Conservation (phyloP, 2,113 vertebrate genomes). For the Meriones unguiculatus region DNA sequence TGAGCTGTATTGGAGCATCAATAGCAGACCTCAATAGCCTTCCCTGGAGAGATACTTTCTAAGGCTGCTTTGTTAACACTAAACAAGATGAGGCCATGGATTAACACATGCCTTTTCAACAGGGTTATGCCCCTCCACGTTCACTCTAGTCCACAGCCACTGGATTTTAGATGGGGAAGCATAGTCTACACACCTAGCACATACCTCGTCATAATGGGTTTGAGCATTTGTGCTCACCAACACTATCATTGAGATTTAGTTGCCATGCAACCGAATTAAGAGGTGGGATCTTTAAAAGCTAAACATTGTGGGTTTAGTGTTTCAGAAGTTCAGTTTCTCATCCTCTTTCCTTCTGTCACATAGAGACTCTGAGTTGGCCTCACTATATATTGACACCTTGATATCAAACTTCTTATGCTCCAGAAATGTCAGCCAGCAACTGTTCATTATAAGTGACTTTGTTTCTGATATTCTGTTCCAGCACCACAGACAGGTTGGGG, state of each 20-base stretch:
- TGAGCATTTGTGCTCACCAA: neutral
- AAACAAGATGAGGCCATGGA: rapidly evolving
- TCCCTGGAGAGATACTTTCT: neutral
- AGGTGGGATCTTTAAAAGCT: neutral
- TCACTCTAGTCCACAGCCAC: neutral
- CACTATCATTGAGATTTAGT: neutral
- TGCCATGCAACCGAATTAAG: neutral
- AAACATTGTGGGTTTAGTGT: neutral
- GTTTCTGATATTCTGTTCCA: neutral
- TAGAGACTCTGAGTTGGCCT: neutral
- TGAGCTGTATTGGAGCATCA: neutral
- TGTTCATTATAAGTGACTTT: neutral
- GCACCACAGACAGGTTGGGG: neutral
- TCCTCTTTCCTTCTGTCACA: neutral
- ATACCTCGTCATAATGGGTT: neutral
- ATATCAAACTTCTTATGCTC: neutral
- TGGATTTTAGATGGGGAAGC: neutral
- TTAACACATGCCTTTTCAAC: neutral
- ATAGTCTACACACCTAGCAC: neutral
- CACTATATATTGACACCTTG: neutral
- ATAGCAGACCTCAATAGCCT: neutral
- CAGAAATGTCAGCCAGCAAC: neutral
- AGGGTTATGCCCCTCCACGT: neutral
- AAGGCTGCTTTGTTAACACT: neutral
- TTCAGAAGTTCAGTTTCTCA: neutral